Base-by-base conservation (phyloP, 2,113 vertebrate species). In the Neotoma lepida region DNA sequence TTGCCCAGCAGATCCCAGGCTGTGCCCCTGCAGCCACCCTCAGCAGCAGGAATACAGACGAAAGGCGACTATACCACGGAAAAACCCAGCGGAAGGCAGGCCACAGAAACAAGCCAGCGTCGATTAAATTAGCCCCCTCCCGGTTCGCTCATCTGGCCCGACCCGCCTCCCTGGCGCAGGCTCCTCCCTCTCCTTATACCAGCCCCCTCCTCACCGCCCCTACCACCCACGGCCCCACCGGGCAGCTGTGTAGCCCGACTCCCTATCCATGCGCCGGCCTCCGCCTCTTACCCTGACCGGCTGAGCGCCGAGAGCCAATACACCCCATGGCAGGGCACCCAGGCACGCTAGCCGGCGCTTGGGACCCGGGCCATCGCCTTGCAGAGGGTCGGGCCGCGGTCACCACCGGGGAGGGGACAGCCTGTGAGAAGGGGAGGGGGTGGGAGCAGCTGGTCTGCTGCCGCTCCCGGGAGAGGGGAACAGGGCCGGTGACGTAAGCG, bases 241-340 rank as follows among this genome's bases (percentile, higher is more conserved):
- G 44, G 74, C 61, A 56, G 46, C 68, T 49, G 88, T 49, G 92
- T 64, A 64, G 88, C 95, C 95, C 46, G 33, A 51, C 54, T 46
- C 49, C 88, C 86, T 80, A 33, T 3, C 12, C 33, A 26, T 61
- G 74, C 95, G 66, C 88, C 78, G 82, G 82, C 90, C 88, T 86
- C 93, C 93, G 96, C 97, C 94, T 96, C 99, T 99, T 99, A 99
- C 99, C 99, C 97, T 99, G 99, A 99, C 99, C 99, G 96, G 99
- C 98, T 85, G 99, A 98, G 95, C 98, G 98, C 98, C 99, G 99
- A 97, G 99, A 99, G 98, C 98, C 99, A 97, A 99, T 98, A 97
- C 98, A 99, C 97, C 99, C 99, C 99, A 99, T 99, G 97, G 97
- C 98, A 97, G 51, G 91, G 77, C 64, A 56, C 84, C 93, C 91